Conservation (phyloP, 2,888 invertebrate genomes). For the Adela reaumurella region DNA sequence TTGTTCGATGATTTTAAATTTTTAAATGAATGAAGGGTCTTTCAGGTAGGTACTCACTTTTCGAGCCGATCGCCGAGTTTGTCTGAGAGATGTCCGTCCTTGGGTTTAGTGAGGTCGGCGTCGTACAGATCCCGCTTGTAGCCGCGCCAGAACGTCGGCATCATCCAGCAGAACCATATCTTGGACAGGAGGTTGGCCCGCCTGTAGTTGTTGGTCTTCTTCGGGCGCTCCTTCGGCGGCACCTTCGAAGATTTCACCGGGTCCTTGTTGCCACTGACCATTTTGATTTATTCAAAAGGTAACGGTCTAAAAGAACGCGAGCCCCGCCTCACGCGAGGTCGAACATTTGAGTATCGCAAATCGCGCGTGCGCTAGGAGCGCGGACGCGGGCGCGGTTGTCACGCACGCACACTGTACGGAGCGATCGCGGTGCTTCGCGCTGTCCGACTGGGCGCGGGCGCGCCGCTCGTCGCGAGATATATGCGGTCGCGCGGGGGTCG, state of each 20-base stretch:
- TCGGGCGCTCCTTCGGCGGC: conserved; percentile 43
- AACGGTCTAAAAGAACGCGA: conserved; percentile 1
- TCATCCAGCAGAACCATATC: conserved; percentile 52
- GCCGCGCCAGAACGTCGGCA: conserved; percentile 58
- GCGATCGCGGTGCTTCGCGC: conserved; percentile 22
- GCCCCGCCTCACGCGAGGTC: not conserved
- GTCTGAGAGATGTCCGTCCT: conserved; percentile 63
- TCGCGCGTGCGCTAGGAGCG: not conserved
- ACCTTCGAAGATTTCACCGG: conserved; percentile 38
- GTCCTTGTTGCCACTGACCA: conserved; percentile 50
- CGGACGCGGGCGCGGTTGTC: conserved; percentile 20
- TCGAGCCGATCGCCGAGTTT: conserved; percentile 61
- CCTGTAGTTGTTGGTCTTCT: conserved; percentile 43
- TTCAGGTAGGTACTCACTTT: conserved; percentile 44
- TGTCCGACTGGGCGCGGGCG: conserved; percentile 41
- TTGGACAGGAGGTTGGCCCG: conserved; percentile 40
- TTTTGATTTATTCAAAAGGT: conserved; percentile 21
- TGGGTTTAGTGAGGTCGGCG: conserved; percentile 66
- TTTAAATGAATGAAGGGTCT: too few relatives aligned
- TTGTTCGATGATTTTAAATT: too few relatives aligned
- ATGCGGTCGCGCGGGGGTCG: conserved; percentile 8
- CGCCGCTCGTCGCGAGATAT: conserved; percentile 19
- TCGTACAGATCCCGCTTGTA: conserved; percentile 61
- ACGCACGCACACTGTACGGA: conserved; percentile 9
- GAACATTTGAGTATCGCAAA: not conserved